These are phyloP conservation scores for Pterocles burchelli DNA, from an alignment of 2,113 vertebrate genomes.

Conservation along the genomic window DNA sequence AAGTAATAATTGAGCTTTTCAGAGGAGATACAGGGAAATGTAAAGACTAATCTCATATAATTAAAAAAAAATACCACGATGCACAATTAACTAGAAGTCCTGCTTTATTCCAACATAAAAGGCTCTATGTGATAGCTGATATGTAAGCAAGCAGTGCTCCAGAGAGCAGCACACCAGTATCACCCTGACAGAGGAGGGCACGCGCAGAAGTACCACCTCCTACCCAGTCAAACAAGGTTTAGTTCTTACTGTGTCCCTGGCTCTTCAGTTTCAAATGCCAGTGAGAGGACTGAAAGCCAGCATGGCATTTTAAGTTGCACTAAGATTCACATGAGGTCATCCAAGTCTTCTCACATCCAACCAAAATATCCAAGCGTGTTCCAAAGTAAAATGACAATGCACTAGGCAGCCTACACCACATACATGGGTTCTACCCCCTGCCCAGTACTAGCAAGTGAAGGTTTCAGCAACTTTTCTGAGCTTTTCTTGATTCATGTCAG, in stretches of 20 bases:
- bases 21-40: background rate
- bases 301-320: background rate
- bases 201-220: background rate
- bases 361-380: rapidly evolving
- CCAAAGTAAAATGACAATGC: background rate
- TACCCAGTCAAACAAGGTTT: background rate
- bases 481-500: background rate
- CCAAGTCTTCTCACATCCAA: rapidly evolving
- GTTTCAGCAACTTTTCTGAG: background rate
- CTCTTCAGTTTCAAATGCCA: background rate
- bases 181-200: background rate
- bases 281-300: background rate
- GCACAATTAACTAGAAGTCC: background rate
- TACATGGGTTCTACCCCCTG: background rate
- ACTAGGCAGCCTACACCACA: background rate
- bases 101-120: background rate
- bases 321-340: background rate
- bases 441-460: background rate
- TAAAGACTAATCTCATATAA: background rate
- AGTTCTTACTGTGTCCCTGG: background rate
- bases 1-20: background rate
- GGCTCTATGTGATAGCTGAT: background rate
- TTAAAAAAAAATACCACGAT: background rate
- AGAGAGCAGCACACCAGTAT: background rate
- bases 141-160: background rate